These are phyloP conservation scores for Aphelenchoides avenae DNA, from an alignment of 1,140 invertebrate species.

Conservation along the genomic window DNA sequence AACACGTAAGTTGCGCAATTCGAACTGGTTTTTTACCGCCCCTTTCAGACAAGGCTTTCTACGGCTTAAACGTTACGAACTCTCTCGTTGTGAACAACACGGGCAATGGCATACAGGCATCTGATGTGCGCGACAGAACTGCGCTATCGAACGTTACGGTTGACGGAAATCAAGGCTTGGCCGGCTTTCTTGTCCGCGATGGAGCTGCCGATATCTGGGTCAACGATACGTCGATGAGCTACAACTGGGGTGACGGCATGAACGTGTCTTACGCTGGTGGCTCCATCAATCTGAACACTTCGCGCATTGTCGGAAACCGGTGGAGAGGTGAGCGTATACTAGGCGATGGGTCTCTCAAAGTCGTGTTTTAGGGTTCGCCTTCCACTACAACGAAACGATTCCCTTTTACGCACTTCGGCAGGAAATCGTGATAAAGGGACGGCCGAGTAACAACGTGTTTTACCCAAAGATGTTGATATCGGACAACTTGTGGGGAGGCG, in stretches of 20 bases:
- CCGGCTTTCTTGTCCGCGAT: slow-evolving; percentile 74
- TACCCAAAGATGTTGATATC: slow-evolving; percentile 50
- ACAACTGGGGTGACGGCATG: slow-evolving; percentile 70
- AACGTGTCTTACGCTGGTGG: slow-evolving; percentile 60
- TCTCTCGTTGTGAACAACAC: slow-evolving; percentile 82
- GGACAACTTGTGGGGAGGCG: slow-evolving; percentile 66
- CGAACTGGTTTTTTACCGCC: not conserved
- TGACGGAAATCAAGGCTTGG: slow-evolving; percentile 80
- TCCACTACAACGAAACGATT: slow-evolving; percentile 49
- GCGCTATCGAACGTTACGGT: slow-evolving; percentile 66
- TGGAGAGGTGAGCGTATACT: slow-evolving; percentile 43
- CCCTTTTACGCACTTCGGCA: slow-evolving; percentile 52
- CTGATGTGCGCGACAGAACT: slow-evolving; percentile 45
- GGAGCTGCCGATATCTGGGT: slow-evolving; percentile 70
- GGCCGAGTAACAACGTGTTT: slow-evolving; percentile 57
- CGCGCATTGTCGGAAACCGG: slow-evolving; percentile 48
- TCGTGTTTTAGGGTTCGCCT: slow-evolving; percentile 47
- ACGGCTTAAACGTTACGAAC: slow-evolving; percentile 83
- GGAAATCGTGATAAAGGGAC: slow-evolving; percentile 56
- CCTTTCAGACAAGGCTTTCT: slow-evolving; percentile 55
- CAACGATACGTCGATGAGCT: slow-evolving; percentile 76
- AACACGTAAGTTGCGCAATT: slow-evolving; percentile 26
- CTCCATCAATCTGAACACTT: slow-evolving; percentile 58
- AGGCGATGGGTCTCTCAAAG: slow-evolving; percentile 17
- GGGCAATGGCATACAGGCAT: slow-evolving; percentile 70